Percentiles rank a stretch among this genome's conserved stretches.
Conservation (phyloP, 2,888 invertebrate genomes). For the Platycnemis pennipes region DNA sequence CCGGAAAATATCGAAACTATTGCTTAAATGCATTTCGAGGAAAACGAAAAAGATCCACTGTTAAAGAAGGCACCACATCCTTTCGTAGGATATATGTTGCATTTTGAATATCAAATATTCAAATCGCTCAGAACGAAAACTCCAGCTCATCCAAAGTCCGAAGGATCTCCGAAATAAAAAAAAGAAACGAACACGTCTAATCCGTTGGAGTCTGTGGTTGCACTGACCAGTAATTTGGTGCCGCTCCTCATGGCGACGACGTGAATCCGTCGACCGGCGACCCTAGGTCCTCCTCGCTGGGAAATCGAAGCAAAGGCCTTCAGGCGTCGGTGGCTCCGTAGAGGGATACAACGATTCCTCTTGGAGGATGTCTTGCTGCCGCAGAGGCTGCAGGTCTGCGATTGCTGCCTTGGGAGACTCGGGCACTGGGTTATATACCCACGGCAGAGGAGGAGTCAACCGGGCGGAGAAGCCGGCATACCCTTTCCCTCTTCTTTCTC, state of each 20-base stretch:
- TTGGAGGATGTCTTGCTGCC: not conserved
- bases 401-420: conserved; percentile 45
- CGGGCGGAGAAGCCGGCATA: not conserved
- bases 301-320: not conserved
- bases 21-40: not conserved
- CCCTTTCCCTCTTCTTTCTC: conserved; percentile 56
- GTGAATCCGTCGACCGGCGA: not conserved
- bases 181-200: not conserved
- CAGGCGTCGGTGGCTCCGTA: not conserved
- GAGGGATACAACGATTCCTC: not conserved
- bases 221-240: conserved; percentile 67
- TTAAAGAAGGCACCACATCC: not conserved
- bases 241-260: conserved; percentile 65
- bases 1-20: not conserved
- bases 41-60: not conserved
- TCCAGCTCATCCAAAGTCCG: not conserved
- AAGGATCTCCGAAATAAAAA: conserved; percentile 15
- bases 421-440: conserved; percentile 53
- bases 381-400: conserved; percentile 64
- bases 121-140: not conserved
- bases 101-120: not conserved
- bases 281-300: not conserved
- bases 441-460: not conserved
- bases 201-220: not conserved
- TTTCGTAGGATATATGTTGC: too few species aligned